Percentiles rank a stretch among this genome's conserved stretches.
phyloP scores from a whole-genome alignment of 2,113 vertebrate genomes.

The Indicator indicator region DNA sequence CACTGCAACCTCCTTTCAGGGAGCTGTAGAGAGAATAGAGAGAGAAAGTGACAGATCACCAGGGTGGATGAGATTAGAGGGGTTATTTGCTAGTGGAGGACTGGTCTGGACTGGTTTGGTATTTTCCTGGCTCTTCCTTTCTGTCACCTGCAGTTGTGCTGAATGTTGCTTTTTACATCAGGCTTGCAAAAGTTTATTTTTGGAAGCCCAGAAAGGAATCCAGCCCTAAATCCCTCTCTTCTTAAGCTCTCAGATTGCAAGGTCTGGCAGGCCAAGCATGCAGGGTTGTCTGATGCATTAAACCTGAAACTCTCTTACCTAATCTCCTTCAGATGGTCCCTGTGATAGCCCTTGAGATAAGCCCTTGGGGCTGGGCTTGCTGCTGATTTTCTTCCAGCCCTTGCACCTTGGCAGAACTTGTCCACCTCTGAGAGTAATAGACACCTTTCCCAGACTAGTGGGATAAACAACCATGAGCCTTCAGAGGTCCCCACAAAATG shows the following conservation, averaged over 20 bases:
- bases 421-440: rapidly evolving
- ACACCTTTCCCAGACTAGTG: rapidly evolving
- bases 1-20: background rate
- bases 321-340: constrained; percentile 56
- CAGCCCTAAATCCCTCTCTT: constrained; percentile 61
- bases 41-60: constrained; percentile 33
- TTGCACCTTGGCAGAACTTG: background rate
- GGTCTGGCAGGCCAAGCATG: constrained; percentile 23
- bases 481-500: background rate
- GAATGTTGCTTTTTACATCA: background rate
- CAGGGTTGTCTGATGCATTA: constrained; percentile 26
- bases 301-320: constrained; percentile 62
- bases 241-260: constrained; percentile 67
- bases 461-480: background rate
- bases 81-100: background rate
- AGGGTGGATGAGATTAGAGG: background rate
- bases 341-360: constrained; percentile 59
- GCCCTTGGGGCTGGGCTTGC: background rate
- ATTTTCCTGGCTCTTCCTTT: background rate
- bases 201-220: constrained; percentile 69
- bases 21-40: background rate
- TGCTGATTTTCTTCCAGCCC: background rate
- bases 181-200: constrained; percentile 70
- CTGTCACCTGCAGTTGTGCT: background rate
- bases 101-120: background rate